These are phyloP conservation scores for Drosophila nannoptera DNA, from an alignment of 1,140 invertebrate genomes.

Conservation along the genomic window DNA sequence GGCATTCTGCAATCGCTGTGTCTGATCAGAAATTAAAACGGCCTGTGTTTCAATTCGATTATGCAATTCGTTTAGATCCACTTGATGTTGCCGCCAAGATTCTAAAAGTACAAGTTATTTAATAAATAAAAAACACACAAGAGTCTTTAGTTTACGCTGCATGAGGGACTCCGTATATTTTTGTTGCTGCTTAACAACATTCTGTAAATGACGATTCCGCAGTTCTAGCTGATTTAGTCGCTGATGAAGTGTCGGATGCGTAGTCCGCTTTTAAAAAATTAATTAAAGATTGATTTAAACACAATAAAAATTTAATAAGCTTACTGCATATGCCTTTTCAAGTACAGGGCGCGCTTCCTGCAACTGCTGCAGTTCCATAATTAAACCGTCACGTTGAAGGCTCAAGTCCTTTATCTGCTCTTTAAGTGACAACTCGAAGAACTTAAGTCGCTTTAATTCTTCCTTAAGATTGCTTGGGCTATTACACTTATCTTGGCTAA, in stretches of 20 bases:
- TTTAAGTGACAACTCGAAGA: conserved; percentile 79
- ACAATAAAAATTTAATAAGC: neutral
- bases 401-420: conserved; percentile 79
- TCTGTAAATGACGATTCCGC: conserved; percentile 82
- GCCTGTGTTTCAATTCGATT: conserved; percentile 82
- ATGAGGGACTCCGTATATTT: conserved; percentile 83
- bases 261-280: conserved; percentile 54
- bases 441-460: conserved; percentile 79
- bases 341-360: conserved; percentile 79
- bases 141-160: conserved; percentile 81
- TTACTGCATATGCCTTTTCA: conserved; percentile 78
- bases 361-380: conserved; percentile 80
- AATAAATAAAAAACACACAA: neutral
- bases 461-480: conserved; percentile 72
- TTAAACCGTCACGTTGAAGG: conserved; percentile 80
- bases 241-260: conserved; percentile 76
- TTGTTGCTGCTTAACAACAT: conserved; percentile 83
- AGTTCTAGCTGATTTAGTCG: conserved; percentile 80
- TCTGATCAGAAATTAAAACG: conserved; percentile 83
- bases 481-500: conserved; percentile 58
- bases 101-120: conserved; percentile 75
- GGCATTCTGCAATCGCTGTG: conserved; percentile 84
- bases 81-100: conserved; percentile 83
- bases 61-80: conserved; percentile 82
- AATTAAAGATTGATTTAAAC: neutral